Base-by-base conservation (phyloP, 2,113 vertebrate genomes). In the Manacus vitellinus region DNA sequence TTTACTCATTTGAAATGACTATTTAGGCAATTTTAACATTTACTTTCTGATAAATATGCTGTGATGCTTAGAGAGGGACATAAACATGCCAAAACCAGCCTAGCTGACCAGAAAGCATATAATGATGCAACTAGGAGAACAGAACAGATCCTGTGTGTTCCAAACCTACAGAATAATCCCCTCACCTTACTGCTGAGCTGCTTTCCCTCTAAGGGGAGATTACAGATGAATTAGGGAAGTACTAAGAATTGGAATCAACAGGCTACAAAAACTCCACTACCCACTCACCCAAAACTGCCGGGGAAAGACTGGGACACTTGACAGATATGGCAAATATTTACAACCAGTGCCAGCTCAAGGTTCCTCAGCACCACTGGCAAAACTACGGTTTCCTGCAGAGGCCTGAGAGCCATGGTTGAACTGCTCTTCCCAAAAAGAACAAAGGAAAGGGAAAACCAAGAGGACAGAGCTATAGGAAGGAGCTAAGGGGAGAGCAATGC, bases 31-130 rank as follows among this genome's bases (percentile, higher is more conserved):
- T 78, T 93, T 81, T 93, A 80, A 63, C 77, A 39, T 94, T 91
- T 62, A 44, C 56, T 92, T 88, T 72, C 84, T 95, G 84, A 92
- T 89, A 72, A 92, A 96, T 87, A 88, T 28, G 44, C 90, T 75
- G 80, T 62, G 88, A 92, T 72, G 77, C 76, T 93, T 81, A 52
- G 4, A 67, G 75, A 88, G 37, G 43, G 72, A 74, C 47, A 94
- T 71, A 95, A 94, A 92, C 72, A 89, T 27, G 41, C 44, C 68
- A 91, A 94, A 96, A 63, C 9, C 83, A 94, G 65, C 7, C 61
- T 52, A 71, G 76, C 43, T 77, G 43, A 93, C 56, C 76, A 78
- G 75, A 81, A 86, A 97, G 63, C 55, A 82, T 54, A 80, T 74
- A 25, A 18, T 18, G 41, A 88, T 78, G 61, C 41, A 94, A 55